Base-by-base conservation (phyloP, 1,140 invertebrate species). In the Drosophila sturtevanti region DNA sequence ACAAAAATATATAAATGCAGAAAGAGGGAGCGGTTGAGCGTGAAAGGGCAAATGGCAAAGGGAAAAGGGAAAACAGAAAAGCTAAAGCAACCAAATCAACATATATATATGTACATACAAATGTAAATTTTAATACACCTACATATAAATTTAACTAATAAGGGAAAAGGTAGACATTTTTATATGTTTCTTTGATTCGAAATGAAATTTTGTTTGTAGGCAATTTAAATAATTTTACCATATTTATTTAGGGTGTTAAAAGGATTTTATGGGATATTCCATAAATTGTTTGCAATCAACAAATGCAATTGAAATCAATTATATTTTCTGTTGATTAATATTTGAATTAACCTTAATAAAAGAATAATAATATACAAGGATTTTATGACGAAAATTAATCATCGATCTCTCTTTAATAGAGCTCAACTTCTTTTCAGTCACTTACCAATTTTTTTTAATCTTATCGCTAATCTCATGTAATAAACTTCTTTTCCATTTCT, bases 1-100 rank as follows among this genome's bases (percentile, higher is more conserved):
- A 87, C 71, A 77, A 79, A 48, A 86, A 82, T 81, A 73, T 76
- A 81, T 52, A 27, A 62, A 63, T 68, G 74, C 66, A 35, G 38
- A 31, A 71, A 48, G 11, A n/a, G 14, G 10, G 27, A 5, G 16
- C 7, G 16, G 16, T 4, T 58, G 14, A 37, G 16, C 24, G 10
- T 38, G 16, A 7, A 63, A 48, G 64, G 38, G 61, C 41, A 16
- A 62, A 35, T n/a, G 48, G 38, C 11, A 38, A 22, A 24, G 66
- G 1, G 21, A 44, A n/a, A n/a, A n/a, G n/a, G 59, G 18, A 34
- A 18, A 58, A 6, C 35, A 41, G 37, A 41, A 41, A 37, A 18
- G 14, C 18, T 11, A 41, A 48, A 11, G 41, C 9, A 21, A 5
- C 16, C 18, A 9, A 21, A 48, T 48, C 41, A 21, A 48, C 41